These are phyloP conservation scores for Pygoscelis antarcticus DNA, from an alignment of 2,113 vertebrate genomes.

Conservation along the genomic window DNA sequence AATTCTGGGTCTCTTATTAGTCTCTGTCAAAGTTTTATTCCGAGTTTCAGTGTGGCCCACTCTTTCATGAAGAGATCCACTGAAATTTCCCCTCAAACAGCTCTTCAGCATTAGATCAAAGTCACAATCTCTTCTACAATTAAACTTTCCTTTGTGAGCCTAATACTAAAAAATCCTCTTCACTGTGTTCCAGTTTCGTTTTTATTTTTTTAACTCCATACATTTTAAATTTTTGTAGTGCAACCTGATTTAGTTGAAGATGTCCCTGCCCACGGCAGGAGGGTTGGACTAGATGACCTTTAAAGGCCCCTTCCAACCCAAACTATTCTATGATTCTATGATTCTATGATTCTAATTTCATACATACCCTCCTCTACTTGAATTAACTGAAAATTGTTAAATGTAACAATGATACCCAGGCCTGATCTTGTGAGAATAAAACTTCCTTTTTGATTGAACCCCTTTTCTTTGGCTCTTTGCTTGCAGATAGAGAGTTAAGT, in stretches of 20 bases:
- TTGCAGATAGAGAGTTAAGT: background rate
- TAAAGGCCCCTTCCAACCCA: too few species aligned
- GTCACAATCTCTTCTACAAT: background rate
- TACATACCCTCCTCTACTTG: background rate
- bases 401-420: background rate
- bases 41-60: background rate
- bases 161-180: background rate
- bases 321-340: too few species aligned
- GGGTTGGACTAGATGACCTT: too few species aligned
- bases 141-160: background rate
- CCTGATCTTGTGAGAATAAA: background rate
- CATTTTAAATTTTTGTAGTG: background rate
- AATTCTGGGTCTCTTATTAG: background rate
- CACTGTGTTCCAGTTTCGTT: background rate
- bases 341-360: background rate
- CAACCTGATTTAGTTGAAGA: background rate
- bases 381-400: background rate
- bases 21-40: background rate
- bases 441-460: background rate
- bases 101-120: background rate
- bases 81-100: background rate
- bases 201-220: background rate
- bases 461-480: background rate
- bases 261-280: too few species aligned
- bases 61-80: background rate